Evolutionary conservation across 2,113 vertebrate species (phyloP).

Genomic region (Zosterops borbonicus): DNA sequence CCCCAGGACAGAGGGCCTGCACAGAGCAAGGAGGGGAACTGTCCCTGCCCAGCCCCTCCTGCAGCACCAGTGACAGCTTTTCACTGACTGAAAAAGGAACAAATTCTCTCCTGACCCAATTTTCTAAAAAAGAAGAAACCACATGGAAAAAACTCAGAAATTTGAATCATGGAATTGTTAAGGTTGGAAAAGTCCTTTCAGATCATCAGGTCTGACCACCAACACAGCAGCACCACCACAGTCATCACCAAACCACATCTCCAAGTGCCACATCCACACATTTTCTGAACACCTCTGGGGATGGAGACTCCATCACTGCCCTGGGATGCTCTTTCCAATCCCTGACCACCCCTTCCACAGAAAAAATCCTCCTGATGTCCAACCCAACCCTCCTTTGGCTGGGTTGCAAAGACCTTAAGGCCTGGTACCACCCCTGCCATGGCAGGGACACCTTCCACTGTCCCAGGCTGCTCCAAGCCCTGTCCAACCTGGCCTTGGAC

Average conservation of each 20-base stretch:
- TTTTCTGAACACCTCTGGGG: neutral
- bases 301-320: too few species aligned
- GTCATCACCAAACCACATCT: neutral
- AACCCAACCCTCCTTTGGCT: neutral
- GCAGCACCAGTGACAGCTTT: neutral
- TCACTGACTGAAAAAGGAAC: neutral
- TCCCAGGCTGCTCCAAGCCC: neutral
- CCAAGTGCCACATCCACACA: neutral
- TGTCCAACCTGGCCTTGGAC: rapidly evolving
- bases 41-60: neutral
- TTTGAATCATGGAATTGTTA: rapidly evolving
- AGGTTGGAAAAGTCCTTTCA: neutral
- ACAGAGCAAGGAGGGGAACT: neutral
- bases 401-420: neutral
- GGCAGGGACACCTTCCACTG: neutral
- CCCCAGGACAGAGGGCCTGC: neutral
- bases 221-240: neutral
- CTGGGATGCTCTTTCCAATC: neutral
- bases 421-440: neutral
- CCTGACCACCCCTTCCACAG: neutral
- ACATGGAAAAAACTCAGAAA: neutral
- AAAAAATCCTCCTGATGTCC: neutral
- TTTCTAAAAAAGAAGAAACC: neutral
- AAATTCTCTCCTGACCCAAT: neutral
- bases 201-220: neutral